Percentiles rank a stretch among this genome's conserved stretches.
These are phyloP conservation scores for Drosophila neoperkinsi DNA, from an alignment of 2,888 invertebrate species.

Conservation along the genomic window DNA sequence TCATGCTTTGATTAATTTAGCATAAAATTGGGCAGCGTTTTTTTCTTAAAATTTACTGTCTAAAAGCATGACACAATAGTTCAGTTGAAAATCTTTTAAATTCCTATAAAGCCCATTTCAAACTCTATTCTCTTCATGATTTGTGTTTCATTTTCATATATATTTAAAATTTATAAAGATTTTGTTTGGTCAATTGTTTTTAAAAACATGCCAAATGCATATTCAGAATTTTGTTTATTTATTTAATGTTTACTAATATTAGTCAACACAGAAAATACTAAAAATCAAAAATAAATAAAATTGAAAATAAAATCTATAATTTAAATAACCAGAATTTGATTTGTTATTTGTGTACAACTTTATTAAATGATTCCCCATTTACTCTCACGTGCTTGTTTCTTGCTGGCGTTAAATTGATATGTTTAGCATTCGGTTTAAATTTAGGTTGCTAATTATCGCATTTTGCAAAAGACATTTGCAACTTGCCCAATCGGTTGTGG, in stretches of 20 bases:
- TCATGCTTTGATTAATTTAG: not conserved
- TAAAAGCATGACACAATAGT: not conserved
- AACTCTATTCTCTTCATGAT: not conserved
- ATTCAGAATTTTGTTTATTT: not conserved
- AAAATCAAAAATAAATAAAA: not conserved
- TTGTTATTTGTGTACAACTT: not conserved
- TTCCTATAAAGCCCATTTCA: not conserved
- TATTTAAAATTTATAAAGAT: not conserved
- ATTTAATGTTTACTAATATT: not conserved
- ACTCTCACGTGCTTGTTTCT: conserved; percentile 18
- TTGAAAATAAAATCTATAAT: not conserved
- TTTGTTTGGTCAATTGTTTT: not conserved
- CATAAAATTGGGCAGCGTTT: not conserved
- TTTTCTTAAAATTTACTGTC: not conserved
- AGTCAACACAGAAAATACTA: not conserved
- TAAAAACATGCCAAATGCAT: not conserved
- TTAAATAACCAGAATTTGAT: too few relatives aligned
- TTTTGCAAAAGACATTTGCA: conserved; percentile 43
- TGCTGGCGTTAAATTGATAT: conserved; percentile 9
- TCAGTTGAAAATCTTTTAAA: not conserved
- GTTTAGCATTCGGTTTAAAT: conserved; percentile 28
- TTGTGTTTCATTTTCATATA: not conserved
- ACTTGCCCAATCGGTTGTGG: conserved; percentile 47
- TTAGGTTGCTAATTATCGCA: conserved; percentile 44
- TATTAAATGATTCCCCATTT: not conserved